Conservation (phyloP, 2,797 vertebrate species). For the Micropoecilia bifurca region DNA sequence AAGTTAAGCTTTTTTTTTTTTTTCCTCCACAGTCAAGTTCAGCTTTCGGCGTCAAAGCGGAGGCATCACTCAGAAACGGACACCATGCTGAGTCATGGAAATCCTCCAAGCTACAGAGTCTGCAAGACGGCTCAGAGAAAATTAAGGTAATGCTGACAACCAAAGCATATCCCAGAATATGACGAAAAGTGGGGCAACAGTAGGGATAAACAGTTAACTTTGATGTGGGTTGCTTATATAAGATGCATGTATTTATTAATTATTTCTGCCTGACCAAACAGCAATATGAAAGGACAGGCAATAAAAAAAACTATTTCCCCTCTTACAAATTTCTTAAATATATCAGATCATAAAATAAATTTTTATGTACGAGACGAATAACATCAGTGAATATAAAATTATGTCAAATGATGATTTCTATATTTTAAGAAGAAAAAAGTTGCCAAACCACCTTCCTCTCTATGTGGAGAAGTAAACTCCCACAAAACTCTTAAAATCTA, state of each 20-base stretch:
- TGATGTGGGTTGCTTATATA: conserved; percentile 23
- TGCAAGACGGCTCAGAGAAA: conserved; percentile 71
- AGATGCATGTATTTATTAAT: neutral
- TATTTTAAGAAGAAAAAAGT: neutral
- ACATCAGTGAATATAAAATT: neutral
- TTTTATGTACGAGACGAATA: neutral
- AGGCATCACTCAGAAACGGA: conserved; percentile 67
- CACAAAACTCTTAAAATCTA: neutral
- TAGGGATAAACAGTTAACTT: conserved; percentile 9
- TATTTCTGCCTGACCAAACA: neutral
- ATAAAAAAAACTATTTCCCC: neutral
- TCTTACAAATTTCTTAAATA: neutral
- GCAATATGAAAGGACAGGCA: neutral
- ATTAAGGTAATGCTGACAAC: conserved; percentile 78
- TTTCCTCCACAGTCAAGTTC: conserved; percentile 45
- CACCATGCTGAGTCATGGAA: conserved; percentile 70
- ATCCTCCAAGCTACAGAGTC: conserved; percentile 70
- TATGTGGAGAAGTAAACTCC: neutral
- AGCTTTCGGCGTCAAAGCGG: conserved; percentile 56
- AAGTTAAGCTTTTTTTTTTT: conserved; percentile 6
- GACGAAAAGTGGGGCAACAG: neutral
- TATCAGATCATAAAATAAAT: neutral
- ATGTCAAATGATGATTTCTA: neutral
- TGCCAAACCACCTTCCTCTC: neutral
- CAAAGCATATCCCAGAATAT: conserved; percentile 22